Conservation (phyloP, 1,140 invertebrate genomes). For the Drosophila orena region DNA sequence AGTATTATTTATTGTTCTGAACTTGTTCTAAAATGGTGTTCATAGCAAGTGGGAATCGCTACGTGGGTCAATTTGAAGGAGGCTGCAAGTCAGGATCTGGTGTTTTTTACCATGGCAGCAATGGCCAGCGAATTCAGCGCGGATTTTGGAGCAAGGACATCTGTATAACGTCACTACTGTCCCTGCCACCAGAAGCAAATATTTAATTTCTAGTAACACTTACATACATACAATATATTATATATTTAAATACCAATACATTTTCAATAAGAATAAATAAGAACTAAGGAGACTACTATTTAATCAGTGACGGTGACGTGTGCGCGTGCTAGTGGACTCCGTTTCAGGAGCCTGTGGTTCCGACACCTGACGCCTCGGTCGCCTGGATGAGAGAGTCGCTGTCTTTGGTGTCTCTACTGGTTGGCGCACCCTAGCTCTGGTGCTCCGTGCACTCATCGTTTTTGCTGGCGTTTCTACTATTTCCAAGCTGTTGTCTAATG, state of each 20-base stretch:
- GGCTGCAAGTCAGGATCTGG: conserved; percentile 87
- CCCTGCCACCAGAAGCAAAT: conserved; percentile 1
- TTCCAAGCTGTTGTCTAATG: background rate
- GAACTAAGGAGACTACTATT: conserved; percentile 3
- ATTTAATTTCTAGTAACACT: background rate
- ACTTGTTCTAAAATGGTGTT: too few relatives aligned
- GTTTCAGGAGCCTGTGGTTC: conserved; percentile 1
- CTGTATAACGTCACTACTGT: conserved; percentile 48
- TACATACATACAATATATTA: background rate
- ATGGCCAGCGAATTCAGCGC: conserved; percentile 86
- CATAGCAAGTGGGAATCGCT: conserved; percentile 87
- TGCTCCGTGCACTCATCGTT: background rate
- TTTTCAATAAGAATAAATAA: background rate
- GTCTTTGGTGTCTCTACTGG: conserved; percentile 33
- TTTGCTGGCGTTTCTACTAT: background rate
- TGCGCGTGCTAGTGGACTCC: conserved; percentile 18
- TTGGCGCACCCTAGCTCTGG: background rate
- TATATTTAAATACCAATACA: conserved; percentile 16
- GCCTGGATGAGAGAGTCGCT: background rate
- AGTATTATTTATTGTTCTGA: too few relatives aligned
- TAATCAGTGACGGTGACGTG: conserved; percentile 44
- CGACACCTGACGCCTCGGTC: conserved; percentile 9
- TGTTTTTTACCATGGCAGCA: conserved; percentile 86
- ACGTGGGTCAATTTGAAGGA: conserved; percentile 86
- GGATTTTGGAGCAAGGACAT: conserved; percentile 85